These are phyloP conservation scores for Sipunculus nudus DNA, from an alignment of 2,888 invertebrate species.

Conservation along the genomic window DNA sequence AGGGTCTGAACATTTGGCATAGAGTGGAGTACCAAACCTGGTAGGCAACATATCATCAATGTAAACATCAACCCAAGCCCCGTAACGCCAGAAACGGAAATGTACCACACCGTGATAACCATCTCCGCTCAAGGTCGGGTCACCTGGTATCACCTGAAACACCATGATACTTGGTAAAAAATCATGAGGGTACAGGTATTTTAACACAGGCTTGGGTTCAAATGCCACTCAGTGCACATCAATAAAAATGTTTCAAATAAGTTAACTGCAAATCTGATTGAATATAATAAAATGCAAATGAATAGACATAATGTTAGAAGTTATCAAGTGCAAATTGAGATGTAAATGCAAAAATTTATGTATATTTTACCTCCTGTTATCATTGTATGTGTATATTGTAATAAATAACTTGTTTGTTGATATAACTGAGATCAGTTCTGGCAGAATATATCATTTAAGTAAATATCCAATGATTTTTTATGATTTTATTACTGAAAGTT, in stretches of 20 bases:
- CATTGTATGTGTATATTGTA: no score
- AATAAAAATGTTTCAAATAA: background rate
- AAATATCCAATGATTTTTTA: no score
- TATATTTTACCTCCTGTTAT: background rate
- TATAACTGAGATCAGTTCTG: no score
- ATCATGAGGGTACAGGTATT: background rate
- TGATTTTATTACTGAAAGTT: no score
- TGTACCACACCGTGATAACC: slow-evolving; percentile 64
- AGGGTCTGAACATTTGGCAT: slow-evolving; percentile 62
- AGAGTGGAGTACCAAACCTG: slow-evolving; percentile 61
- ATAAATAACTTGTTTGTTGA: no score
- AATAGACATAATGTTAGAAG: background rate
- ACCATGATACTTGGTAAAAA: background rate
- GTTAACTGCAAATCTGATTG: background rate
- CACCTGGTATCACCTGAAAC: slow-evolving; percentile 57
- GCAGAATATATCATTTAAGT: no score
- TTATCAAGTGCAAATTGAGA: background rate
- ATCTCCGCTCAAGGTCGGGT: slow-evolving; percentile 60
- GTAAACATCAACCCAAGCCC: slow-evolving; percentile 65
- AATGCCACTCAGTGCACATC: background rate
- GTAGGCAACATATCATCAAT: slow-evolving; percentile 67
- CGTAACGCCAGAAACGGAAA: slow-evolving; percentile 67
- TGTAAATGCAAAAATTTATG: background rate
- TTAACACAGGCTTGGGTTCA: background rate
- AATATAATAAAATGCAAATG: background rate